phyloP scores from a whole-genome alignment of 2,797 vertebrate genomes.

The Rhinogobio ventralis region DNA sequence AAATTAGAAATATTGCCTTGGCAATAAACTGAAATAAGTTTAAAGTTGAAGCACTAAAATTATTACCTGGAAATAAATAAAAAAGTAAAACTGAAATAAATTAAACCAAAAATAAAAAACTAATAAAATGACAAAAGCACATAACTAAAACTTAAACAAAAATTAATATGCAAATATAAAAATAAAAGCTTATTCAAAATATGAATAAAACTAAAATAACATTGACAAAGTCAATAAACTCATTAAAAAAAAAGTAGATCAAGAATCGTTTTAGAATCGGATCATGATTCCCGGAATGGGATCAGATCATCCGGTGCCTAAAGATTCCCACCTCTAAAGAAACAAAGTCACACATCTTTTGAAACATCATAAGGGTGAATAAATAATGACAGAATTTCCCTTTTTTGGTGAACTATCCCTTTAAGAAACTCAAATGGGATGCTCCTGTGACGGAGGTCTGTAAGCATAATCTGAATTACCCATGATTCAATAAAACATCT shows the following conservation, averaged over 20 bases:
- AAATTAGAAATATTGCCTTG: not conserved
- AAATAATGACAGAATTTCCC: not conserved
- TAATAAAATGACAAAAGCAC: not conserved
- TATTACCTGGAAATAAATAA: not conserved
- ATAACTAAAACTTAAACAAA: not conserved
- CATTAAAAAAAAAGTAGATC: not conserved
- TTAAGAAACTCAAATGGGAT: constrained; percentile 1
- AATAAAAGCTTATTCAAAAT: not conserved
- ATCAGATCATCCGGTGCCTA: not conserved
- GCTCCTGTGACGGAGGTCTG: not conserved
- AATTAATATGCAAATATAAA: not conserved
- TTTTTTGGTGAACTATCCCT: not conserved
- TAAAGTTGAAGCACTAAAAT: not conserved
- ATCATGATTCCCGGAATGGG: not conserved
- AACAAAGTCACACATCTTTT: not conserved
- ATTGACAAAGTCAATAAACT: not conserved
- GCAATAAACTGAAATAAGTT: not conserved
- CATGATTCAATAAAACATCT: constrained; percentile 37
- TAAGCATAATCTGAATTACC: constrained; percentile 22
- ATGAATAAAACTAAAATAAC: not conserved
- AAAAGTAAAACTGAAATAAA: not conserved
- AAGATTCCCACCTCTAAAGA: not conserved
- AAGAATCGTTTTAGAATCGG: not conserved
- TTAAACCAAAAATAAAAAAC: not conserved
- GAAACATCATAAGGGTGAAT: not conserved